Conservation (phyloP, 92 coral and sea anemone genomes). For the Paragorgia papillata region DNA sequence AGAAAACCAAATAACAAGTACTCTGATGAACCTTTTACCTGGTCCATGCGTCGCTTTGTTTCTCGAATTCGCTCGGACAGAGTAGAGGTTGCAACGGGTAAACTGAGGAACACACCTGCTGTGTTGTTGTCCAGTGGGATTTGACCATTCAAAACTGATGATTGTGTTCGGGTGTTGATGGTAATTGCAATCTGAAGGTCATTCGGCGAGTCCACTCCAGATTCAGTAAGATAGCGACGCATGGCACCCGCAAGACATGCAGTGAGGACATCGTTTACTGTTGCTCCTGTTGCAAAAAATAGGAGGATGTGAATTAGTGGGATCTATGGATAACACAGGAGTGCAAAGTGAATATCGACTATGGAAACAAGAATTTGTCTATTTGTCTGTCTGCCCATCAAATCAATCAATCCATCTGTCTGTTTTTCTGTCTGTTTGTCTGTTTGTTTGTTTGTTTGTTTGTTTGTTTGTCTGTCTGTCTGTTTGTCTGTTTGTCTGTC, state of each 20-base stretch:
- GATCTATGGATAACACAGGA: no score
- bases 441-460: no score
- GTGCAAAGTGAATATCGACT: no score
- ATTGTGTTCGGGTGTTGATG: conserved; percentile 82
- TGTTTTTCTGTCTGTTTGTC: no score
- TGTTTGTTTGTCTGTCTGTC: no score
- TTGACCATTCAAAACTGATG: conserved; percentile 66
- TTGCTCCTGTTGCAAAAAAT: conserved; percentile 64
- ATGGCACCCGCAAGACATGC: conserved; percentile 92
- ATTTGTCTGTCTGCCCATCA: no score
- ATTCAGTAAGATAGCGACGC: conserved; percentile 77
- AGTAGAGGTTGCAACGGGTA: conserved; percentile 75
- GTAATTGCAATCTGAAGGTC: conserved; percentile 94
- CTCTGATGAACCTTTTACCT: conserved; percentile 81
- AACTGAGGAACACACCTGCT: conserved; percentile 79
- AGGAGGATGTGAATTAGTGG: background rate
- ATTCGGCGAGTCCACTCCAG: conserved; percentile 70
- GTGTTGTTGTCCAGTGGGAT: conserved; percentile 92
- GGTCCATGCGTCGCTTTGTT: conserved; percentile 93
- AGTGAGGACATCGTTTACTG: conserved; percentile 88
- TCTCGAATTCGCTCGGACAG: conserved; percentile 75
- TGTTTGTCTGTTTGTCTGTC: no score
- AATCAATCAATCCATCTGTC: no score
- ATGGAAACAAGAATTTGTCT: no score
- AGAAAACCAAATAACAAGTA: conserved; percentile 82